Evolutionary conservation across 1,140 invertebrate species (phyloP).

Genomic region (Diorhabda sublineata): DNA sequence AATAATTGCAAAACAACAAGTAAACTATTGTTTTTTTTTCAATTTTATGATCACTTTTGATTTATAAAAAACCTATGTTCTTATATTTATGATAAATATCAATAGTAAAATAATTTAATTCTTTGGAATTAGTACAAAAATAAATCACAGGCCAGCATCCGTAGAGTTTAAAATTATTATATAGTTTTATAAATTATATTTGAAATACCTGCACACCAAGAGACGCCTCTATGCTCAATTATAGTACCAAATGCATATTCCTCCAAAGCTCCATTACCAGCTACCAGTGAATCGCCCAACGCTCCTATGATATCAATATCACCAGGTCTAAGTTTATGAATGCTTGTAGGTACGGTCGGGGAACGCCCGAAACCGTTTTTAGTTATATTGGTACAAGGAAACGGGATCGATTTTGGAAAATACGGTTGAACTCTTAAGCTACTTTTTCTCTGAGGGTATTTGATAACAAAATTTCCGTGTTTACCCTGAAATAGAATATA

Average conservation of each 20-base stretch:
- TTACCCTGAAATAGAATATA: slow-evolving; percentile 19
- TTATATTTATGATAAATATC: too few relatives aligned
- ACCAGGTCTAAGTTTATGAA: slow-evolving; percentile 64
- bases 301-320: slow-evolving; percentile 76
- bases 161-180: too few relatives aligned
- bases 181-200: too few relatives aligned
- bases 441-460: slow-evolving; percentile 29
- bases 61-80: too few relatives aligned
- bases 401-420: slow-evolving; percentile 37
- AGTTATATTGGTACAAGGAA: slow-evolving; percentile 43
- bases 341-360: slow-evolving; percentile 42
- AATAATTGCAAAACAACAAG: too few relatives aligned
- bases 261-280: slow-evolving; percentile 71
- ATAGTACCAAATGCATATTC: slow-evolving; percentile 67
- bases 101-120: too few relatives aligned
- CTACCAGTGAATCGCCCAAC: slow-evolving; percentile 74
- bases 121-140: too few relatives aligned
- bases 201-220: slow-evolving; percentile 62
- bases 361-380: slow-evolving; percentile 29
- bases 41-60: too few relatives aligned
- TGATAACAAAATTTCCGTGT: slow-evolving; percentile 35
- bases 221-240: slow-evolving; percentile 72
- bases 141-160: too few relatives aligned
- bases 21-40: too few relatives aligned
- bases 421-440: slow-evolving; percentile 30